phyloP scores from a whole-genome alignment of 2,888 invertebrate genomes.

The Horisme vitalbata region DNA sequence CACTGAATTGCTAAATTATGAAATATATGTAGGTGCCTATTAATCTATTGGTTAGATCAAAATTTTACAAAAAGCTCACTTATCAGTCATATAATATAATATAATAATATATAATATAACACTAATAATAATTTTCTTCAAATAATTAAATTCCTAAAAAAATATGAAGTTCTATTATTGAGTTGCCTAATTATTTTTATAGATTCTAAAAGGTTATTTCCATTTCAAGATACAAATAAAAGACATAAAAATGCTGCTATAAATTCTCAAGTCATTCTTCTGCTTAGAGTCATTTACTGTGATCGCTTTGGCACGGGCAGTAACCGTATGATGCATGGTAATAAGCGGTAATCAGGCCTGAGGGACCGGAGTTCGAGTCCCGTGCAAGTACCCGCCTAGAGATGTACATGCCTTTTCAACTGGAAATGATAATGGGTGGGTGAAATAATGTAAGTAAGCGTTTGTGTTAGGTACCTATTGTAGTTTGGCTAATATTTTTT shows the following conservation, averaged over 20 bases:
- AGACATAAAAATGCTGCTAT: not conserved
- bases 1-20: too few species aligned
- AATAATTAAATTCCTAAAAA: too few species aligned
- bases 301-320: conserved; percentile 38
- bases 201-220: not conserved
- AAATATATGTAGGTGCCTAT: too few species aligned
- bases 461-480: conserved; percentile 3
- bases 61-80: too few species aligned
- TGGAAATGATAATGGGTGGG: conserved; percentile 24
- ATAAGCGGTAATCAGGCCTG: conserved; percentile 67
- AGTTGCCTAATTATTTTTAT: too few species aligned
- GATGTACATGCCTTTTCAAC: conserved; percentile 30
- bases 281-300: conserved; percentile 9
- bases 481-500: too few species aligned
- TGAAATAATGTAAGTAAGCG: conserved; percentile 17
- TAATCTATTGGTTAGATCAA: too few species aligned
- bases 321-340: conserved; percentile 61
- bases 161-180: too few species aligned
- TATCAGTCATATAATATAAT: too few species aligned
- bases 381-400: conserved; percentile 32
- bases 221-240: not conserved
- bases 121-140: too few species aligned
- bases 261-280: not conserved
- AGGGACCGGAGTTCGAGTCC: conserved; percentile 47
- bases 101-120: too few species aligned